Evolutionary conservation across 2,797 vertebrate genomes (phyloP), one percentile per base, ranked within the genome.

Genomic region (Rhyacichthys aspro): DNA sequence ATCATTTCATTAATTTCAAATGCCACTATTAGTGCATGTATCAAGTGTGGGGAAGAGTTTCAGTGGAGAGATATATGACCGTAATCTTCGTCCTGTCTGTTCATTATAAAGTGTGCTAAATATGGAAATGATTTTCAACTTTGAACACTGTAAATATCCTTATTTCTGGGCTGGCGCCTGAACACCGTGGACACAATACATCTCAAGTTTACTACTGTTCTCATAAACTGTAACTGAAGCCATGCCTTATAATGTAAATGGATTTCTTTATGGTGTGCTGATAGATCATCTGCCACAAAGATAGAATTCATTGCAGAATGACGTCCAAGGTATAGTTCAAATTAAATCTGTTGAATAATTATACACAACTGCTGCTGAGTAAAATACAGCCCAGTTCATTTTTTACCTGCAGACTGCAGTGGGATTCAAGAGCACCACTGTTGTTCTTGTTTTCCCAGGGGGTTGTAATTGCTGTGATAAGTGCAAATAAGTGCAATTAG

Each of bases 401-500:
- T 70, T 71, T 70, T 58, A 32, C 45, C 44, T 43, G 43, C 47
- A 46, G 41, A 28, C 28, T 16, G 55, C 12, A 17, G 14, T 73
- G 45, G 68, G 41, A 67, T 72, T 81, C 67, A 78, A 55, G 53
- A 54, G 70, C 57, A 57, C 49, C 59, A 41, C 54, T 82, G 70
- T 70, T 84, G 62, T 76, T 65, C 77, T 85, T 76, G 71, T 72
- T 74, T 72, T 81, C 77, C 66, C 68, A 54, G 53, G 47, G 64
- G 71, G 59, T 74, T 76, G 77, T 88, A 79, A 89, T 88, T 88
- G 72, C 67, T 61, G 70, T 81, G 59, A 75, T 89, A 87, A 88
- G 74, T 72, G 74, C 70, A 76, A 82, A 78, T 84, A 86, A 85
- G 74, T 63, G 79, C 79, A 90, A 90, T 90, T 91, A 91, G 74